Evolutionary conservation across 2,888 invertebrate species (phyloP).

Genomic region (Lathronympha strigana): DNA sequence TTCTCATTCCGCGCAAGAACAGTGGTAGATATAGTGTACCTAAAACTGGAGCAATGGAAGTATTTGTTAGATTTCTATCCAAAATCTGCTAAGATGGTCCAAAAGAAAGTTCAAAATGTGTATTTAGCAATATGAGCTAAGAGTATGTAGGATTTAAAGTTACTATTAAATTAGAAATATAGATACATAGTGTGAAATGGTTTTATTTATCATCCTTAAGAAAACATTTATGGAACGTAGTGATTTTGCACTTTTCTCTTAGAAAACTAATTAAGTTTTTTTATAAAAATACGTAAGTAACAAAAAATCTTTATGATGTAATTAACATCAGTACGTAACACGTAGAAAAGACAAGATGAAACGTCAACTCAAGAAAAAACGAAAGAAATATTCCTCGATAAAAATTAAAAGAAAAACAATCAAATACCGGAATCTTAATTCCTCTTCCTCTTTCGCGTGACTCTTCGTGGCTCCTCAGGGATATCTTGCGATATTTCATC

Average conservation of each 20-base stretch:
- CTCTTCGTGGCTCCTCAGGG: slow-evolving; percentile 64
- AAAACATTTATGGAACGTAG: neutral
- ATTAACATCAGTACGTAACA: neutral
- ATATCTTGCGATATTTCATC: slow-evolving; percentile 50
- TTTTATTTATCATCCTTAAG: slow-evolving; percentile 26
- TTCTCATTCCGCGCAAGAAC: slow-evolving; percentile 82
- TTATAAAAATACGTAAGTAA: neutral
- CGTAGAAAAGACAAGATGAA: neutral
- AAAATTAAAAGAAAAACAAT: slow-evolving; percentile 11
- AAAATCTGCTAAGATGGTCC: slow-evolving; percentile 70
- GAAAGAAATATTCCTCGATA: neutral
- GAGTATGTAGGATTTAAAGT: slow-evolving; percentile 35
- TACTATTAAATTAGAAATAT: slow-evolving; percentile 12
- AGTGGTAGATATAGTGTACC: slow-evolving; percentile 78
- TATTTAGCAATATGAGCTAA: slow-evolving; percentile 68
- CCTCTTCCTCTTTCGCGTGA: slow-evolving; percentile 65
- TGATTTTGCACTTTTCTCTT: slow-evolving; percentile 1
- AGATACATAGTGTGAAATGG: slow-evolving; percentile 1
- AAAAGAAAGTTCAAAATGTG: slow-evolving; percentile 74
- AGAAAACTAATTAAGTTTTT: neutral
- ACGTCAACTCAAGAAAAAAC: neutral
- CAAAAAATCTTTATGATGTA: neutral
- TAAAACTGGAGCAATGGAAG: slow-evolving; percentile 80
- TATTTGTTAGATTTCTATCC: slow-evolving; percentile 78
- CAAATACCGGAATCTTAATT: slow-evolving; percentile 44